These are phyloP conservation scores for Eupithecia dodoneata DNA, from an alignment of 2,888 invertebrate species.

Conservation along the genomic window DNA sequence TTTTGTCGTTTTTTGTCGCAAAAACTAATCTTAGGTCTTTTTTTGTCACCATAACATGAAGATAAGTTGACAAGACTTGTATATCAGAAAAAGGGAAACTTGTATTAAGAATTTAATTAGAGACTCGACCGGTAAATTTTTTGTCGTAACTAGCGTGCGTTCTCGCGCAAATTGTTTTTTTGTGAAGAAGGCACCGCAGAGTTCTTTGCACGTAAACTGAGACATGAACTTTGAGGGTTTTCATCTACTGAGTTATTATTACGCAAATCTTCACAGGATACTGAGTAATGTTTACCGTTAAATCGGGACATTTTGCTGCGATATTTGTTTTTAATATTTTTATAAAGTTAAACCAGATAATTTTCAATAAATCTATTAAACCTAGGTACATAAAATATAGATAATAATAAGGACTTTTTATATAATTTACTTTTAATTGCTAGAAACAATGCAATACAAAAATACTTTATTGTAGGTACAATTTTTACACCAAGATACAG, in stretches of 20 bases:
- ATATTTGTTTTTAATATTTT: not conserved
- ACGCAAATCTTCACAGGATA: not conserved
- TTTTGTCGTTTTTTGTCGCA: not conserved
- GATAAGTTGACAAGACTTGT: not conserved
- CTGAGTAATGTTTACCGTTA: not conserved
- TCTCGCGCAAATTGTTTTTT: not conserved
- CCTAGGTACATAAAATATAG: too few relatives aligned
- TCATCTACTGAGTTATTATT: not conserved
- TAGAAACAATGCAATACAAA: too few relatives aligned
- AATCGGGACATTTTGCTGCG: not conserved
- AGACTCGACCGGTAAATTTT: not conserved
- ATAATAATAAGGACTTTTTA: too few relatives aligned
- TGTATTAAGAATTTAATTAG: not conserved
- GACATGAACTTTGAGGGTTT: not conserved
- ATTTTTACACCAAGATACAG: too few relatives aligned
- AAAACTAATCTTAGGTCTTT: not conserved
- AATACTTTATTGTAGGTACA: too few relatives aligned
- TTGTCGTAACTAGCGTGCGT: not conserved
- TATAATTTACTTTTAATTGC: too few relatives aligned
- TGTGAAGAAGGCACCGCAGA: too few relatives aligned
- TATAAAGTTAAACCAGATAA: not conserved
- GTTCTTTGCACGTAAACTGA: not conserved
- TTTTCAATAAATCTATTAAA: too few relatives aligned
- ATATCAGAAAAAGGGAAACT: not conserved
- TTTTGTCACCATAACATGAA: not conserved